Evolutionary conservation across 2,888 invertebrate genomes (phyloP).

Genomic region (Cyaniris semiargus): DNA sequence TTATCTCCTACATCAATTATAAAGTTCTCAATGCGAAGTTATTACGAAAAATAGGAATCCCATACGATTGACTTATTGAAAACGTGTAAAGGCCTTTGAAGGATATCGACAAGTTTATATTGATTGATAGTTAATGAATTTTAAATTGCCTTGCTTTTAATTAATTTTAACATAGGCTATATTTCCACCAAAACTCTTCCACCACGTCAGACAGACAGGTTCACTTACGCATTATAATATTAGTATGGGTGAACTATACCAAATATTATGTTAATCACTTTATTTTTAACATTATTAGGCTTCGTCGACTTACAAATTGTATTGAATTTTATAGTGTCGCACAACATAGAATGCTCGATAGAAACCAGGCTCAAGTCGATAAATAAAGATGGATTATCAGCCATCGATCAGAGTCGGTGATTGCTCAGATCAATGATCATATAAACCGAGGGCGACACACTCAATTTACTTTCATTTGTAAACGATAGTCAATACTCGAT

Average conservation of each 20-base stretch:
- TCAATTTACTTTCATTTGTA: slow-evolving; percentile 27
- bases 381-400: slow-evolving; percentile 6
- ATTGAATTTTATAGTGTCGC: not conserved
- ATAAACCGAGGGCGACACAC: slow-evolving; percentile 22
- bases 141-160: not conserved
- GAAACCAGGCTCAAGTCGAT: not conserved
- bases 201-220: too few species aligned
- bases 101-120: not conserved
- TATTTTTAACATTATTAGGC: not conserved
- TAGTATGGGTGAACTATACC: too few species aligned
- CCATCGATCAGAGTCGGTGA: slow-evolving; percentile 14
- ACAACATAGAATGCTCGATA: not conserved
- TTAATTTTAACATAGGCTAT: not conserved
- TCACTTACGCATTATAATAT: too few species aligned
- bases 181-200: too few species aligned
- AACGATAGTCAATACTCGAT: slow-evolving; percentile 13
- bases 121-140: not conserved
- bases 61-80: not conserved
- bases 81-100: not conserved
- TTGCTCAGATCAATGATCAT: slow-evolving; percentile 1
- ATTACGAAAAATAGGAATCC: slow-evolving; percentile 27
- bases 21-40: slow-evolving; percentile 15
- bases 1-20: slow-evolving; percentile 10
- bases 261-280: not conserved
- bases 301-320: not conserved